Conservation (phyloP, 2,888 invertebrate species). For the Netelia fuscicornis region DNA sequence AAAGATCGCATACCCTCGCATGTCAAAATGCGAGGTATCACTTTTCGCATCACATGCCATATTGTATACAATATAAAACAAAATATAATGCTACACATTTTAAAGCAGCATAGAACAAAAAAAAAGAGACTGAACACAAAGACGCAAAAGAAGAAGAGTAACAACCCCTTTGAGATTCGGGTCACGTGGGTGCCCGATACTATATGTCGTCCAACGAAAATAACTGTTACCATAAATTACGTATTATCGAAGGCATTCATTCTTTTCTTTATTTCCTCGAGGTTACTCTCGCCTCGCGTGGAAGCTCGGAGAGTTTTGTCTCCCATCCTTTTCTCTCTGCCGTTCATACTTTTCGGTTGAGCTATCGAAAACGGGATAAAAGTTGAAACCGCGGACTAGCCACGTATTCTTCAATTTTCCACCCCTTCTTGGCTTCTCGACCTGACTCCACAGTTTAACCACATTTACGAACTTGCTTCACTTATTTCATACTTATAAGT, state of each 20-base stretch:
- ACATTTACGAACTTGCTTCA: background rate
- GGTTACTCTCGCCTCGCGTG: constrained; percentile 10
- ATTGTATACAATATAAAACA: constrained; percentile 43
- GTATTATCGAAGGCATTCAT: constrained; percentile 62
- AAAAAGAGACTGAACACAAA: constrained; percentile 21
- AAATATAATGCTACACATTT: constrained; percentile 37
- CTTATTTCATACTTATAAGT: background rate
- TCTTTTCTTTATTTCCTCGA: constrained; percentile 47
- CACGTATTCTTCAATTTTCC: background rate
- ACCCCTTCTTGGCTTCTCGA: background rate
- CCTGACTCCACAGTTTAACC: background rate
- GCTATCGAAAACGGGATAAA: background rate
- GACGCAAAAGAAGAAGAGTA: constrained; percentile 15
- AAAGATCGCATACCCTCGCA: constrained; percentile 35
- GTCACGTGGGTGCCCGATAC: constrained; percentile 53
- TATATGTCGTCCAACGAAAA: constrained; percentile 50
- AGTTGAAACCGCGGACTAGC: background rate
- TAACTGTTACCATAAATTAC: constrained; percentile 67
- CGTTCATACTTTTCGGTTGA: background rate
- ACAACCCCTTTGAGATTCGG: constrained; percentile 57
- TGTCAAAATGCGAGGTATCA: constrained; percentile 58
- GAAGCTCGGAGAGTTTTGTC: background rate
- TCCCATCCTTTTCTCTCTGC: background rate
- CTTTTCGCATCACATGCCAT: constrained; percentile 43
- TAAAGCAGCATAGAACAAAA: background rate